These are phyloP conservation scores for Microcebus ravelobensis DNA, from an alignment of 2,113 vertebrate species.

Conservation along the genomic window DNA sequence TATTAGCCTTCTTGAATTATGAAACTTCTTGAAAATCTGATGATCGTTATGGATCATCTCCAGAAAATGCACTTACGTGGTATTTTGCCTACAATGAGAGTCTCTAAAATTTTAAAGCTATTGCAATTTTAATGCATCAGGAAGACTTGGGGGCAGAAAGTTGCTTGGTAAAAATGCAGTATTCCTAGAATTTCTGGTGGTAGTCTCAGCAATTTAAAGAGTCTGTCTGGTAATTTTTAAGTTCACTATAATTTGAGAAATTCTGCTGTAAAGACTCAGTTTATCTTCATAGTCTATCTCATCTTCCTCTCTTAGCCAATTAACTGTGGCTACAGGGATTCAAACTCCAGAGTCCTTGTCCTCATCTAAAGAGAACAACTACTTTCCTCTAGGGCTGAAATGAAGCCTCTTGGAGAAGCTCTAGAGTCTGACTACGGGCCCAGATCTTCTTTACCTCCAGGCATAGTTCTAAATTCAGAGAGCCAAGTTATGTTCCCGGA, in stretches of 20 bases:
- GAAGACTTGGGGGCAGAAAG: neutral
- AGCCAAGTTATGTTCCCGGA: neutral
- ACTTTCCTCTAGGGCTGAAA: neutral
- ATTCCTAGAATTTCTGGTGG: neutral
- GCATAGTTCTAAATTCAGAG: neutral
- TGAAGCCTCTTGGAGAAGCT: neutral
- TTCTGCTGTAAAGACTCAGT: neutral
- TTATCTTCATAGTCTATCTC: neutral
- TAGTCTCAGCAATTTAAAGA: neutral
- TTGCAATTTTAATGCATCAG: neutral
- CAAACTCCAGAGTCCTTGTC: neutral
- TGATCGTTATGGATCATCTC: neutral
- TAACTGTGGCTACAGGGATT: neutral
- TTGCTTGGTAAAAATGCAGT: neutral
- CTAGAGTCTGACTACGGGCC: neutral
- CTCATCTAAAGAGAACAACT: neutral
- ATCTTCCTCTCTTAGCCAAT: neutral
- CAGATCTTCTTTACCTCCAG: neutral
- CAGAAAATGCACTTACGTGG: neutral
- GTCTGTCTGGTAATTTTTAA: neutral
- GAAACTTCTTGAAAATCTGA: neutral
- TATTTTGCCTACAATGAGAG: neutral
- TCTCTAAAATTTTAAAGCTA: neutral
- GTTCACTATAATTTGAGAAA: neutral
- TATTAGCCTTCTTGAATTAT: neutral